Percentiles rank a stretch among this genome's conserved stretches.
phyloP scores from a whole-genome alignment of 2,113 vertebrate species.

The Jaculus jaculus region DNA sequence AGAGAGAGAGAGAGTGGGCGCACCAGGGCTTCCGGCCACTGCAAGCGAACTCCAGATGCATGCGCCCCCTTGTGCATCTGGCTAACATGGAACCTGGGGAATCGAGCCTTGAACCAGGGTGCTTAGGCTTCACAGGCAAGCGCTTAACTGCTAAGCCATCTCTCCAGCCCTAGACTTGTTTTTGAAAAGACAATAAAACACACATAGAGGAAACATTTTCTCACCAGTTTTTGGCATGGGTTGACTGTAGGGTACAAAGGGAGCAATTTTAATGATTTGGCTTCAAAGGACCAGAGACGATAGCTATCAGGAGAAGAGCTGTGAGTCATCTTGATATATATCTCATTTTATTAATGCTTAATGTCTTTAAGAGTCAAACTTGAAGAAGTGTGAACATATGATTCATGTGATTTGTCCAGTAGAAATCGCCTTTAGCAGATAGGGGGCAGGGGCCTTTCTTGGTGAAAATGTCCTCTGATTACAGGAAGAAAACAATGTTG shows the following conservation, averaged over 20 bases:
- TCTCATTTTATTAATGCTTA: neutral
- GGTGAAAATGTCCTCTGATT: neutral
- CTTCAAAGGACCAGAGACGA: slow-evolving; percentile 23
- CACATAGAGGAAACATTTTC: neutral
- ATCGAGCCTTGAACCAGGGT: no score
- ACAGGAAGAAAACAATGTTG: slow-evolving; percentile 15
- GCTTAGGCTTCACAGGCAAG: no score
- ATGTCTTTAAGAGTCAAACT: neutral
- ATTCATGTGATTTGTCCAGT: neutral
- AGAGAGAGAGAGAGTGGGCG: no score
- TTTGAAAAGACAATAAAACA: neutral
- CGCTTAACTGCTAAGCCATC: no score
- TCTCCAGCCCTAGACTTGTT: neutral
- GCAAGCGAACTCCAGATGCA: no score
- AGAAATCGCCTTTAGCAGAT: neutral
- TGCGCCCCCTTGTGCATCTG: no score
- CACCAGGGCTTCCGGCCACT: no score
- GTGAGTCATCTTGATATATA: neutral
- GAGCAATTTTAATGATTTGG: neutral
- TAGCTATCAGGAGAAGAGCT: neutral
- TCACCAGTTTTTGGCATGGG: neutral
- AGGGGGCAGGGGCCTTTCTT: neutral
- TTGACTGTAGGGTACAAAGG: neutral
- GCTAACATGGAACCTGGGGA: no score
- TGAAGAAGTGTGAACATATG: neutral